Base-by-base conservation (phyloP, 2,888 invertebrate species). In the Bellardia pandia region DNA sequence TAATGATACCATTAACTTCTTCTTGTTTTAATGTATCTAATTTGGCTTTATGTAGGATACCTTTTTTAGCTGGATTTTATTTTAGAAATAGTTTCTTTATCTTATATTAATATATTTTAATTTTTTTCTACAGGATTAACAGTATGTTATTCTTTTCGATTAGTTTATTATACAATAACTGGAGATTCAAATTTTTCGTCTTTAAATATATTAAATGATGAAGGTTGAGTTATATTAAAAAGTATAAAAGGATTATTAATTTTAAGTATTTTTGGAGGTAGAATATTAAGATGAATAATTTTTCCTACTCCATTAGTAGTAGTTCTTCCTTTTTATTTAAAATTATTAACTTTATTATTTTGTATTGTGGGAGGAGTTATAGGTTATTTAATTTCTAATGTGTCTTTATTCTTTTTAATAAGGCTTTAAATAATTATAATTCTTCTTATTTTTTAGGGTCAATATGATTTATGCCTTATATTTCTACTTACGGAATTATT, bases 141-240 rank as follows among this genome's bases (percentile, higher is more conserved):
- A 95, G 94, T 95, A 89, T 94, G 92, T 93, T 95, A 95, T 94
- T 94, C 93, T 79, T 92, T 95, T 92, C 95, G 95, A 5, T 94
- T 95, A 93, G 91, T 93, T 88, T 95, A 94, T 93, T 95, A 95
- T 94, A 93, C 94, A 89, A 94, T 95, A 92, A 90, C 94, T 66
- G 94, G 94, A 86, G 92, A 94, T 92, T 94, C 91, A 92, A 94
- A 94, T 94, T 94, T 94, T 93, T 89, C 93, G 76, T 89, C 90
- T 88, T 90, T 94, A 92, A 94, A 94, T 94, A 93, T n/a, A 93
- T 93, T 95, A 91, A 94, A 92, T 93, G 94, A 95, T 92, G 94
- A 94, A 84, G 94, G 94, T 91, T 94, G 91, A 92, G 53, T 91
- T 89, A 95, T 95, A 93, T 92, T 95, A 91, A 94, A 93, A 68